These are phyloP conservation scores for Octonoba sinensis DNA, from an alignment of 2,888 invertebrate genomes.

Conservation along the genomic window DNA sequence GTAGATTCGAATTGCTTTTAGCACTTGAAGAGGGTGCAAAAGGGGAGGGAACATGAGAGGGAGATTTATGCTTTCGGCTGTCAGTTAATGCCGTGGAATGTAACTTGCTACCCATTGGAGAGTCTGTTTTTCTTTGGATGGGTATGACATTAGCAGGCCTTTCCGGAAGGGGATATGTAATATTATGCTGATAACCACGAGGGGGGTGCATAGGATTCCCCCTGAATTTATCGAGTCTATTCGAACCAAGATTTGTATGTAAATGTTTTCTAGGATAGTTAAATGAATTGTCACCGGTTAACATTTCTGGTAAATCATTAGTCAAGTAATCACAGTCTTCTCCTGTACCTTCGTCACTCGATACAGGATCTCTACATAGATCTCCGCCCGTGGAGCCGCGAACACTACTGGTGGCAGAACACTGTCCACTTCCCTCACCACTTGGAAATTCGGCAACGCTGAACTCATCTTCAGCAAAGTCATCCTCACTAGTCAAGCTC, in stretches of 20 bases:
- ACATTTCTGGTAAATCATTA: conserved; percentile 21
- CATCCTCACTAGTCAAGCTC: conserved; percentile 66
- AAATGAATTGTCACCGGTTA: conserved; percentile 37
- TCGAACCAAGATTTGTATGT: conserved; percentile 28
- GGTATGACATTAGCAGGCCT: conserved; percentile 37
- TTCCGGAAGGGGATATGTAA: conserved; percentile 38
- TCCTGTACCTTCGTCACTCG: conserved; percentile 45
- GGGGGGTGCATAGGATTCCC: conserved; percentile 30
- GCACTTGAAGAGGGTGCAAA: conserved; percentile 11
- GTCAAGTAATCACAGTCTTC: conserved; percentile 44
- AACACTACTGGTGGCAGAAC: conserved; percentile 60
- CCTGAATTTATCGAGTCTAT: conserved; percentile 19
- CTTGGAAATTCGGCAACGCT: conserved; percentile 60
- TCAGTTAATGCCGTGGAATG: conserved; percentile 49
- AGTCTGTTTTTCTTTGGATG: conserved; percentile 12
- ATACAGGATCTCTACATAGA: conserved; percentile 53
- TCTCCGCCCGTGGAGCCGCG: conserved; percentile 61
- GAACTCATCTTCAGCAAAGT: conserved; percentile 67
- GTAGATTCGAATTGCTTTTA: conserved; percentile 8
- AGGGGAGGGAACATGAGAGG: conserved; percentile 22
- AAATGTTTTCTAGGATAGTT: conserved; percentile 37
- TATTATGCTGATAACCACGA: conserved; percentile 24
- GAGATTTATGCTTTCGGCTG: conserved; percentile 25
- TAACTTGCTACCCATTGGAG: conserved; percentile 10
- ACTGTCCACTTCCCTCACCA: conserved; percentile 61